A percentile compares a stretch with the other conserved stretches of the same genome.
Conservation (phyloP, 2,113 vertebrate species). For the Balaeniceps rex region DNA sequence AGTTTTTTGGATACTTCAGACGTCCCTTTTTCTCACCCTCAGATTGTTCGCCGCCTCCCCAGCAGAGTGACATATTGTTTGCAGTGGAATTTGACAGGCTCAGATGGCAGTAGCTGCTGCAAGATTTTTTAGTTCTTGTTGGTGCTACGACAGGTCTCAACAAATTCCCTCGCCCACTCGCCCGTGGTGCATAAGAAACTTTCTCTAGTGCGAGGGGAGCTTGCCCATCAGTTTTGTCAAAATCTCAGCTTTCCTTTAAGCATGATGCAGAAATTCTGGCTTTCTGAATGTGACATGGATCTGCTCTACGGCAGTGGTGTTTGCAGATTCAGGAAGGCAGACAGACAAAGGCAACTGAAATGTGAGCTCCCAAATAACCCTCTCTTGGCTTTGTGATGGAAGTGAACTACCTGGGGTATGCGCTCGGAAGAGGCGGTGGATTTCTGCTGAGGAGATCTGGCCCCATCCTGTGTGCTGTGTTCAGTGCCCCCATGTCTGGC, state of each 20-base stretch:
- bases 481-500: neutral
- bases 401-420: neutral
- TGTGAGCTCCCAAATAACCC: neutral
- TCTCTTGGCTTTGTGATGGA: neutral
- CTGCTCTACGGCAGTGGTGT: neutral
- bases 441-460: neutral
- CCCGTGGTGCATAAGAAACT: constrained; percentile 58
- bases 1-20: constrained; percentile 64
- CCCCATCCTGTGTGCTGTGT: neutral
- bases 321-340: constrained; percentile 28
- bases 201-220: constrained; percentile 23
- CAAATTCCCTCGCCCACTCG: constrained; percentile 67
- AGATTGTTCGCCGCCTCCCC: constrained; percentile 64
- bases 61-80: constrained; percentile 70
- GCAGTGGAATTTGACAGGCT: constrained; percentile 69
- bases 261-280: constrained; percentile 21
- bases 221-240: constrained; percentile 59
- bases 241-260: constrained; percentile 43
- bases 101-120: constrained; percentile 67
- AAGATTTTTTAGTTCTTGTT: constrained; percentile 70
- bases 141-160: constrained; percentile 69
- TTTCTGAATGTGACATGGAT: constrained; percentile 28
- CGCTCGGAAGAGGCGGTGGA: neutral
- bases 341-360: constrained; percentile 38
- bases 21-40: constrained; percentile 65